phyloP scores from a whole-genome alignment of 2,797 vertebrate genomes.

The Limosa lapponica region DNA sequence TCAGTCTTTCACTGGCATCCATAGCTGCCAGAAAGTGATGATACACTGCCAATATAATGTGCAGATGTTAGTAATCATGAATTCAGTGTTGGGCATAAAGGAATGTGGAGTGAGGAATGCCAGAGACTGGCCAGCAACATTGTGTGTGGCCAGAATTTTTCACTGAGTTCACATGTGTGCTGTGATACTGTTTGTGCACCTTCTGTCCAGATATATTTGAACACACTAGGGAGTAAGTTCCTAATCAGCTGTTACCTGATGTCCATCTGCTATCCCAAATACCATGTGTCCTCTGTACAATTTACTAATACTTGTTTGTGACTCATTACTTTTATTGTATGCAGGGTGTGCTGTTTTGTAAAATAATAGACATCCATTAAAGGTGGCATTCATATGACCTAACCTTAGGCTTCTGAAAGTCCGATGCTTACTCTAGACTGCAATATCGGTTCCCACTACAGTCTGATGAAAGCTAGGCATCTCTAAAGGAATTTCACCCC shows the following conservation, averaged over 20 bases:
- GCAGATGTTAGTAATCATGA: constrained; percentile 61
- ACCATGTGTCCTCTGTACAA: neutral
- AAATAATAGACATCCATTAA: neutral
- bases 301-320: neutral
- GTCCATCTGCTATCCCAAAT: constrained; percentile 42
- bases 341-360: neutral
- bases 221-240: constrained; percentile 24
- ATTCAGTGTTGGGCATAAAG: constrained; percentile 20
- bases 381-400: neutral
- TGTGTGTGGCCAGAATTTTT: constrained; percentile 6
- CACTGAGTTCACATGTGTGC: constrained; percentile 12
- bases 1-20: neutral
- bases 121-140: neutral
- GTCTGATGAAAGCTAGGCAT: neutral
- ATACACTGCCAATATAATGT: constrained; percentile 27
- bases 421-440: neutral
- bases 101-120: neutral
- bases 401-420: neutral
- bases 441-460: neutral
- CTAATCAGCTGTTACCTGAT: constrained; percentile 50
- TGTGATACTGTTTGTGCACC: neutral
- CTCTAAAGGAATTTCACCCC: neutral
- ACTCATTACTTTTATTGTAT: neutral
- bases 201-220: constrained; percentile 56
- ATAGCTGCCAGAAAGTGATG: constrained; percentile 13